phyloP scores from a whole-genome alignment of 2,888 invertebrate species.

The Chrysotoxum bicinctum region DNA sequence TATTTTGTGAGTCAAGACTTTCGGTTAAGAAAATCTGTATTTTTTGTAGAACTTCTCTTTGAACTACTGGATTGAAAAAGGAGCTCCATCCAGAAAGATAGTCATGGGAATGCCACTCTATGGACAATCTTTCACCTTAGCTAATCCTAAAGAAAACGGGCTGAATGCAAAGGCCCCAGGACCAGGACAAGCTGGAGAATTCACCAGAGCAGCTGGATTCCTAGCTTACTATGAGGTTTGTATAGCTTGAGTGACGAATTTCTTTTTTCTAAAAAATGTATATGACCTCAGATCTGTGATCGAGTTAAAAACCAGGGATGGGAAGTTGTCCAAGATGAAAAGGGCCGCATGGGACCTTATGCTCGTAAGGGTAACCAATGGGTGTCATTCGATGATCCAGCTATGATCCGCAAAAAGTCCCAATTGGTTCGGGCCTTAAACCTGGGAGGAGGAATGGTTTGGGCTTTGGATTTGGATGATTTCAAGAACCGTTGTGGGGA shows the following conservation, averaged over 20 bases:
- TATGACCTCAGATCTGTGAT: conserved; percentile 87
- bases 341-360: conserved; percentile 92
- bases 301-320: conserved; percentile 89
- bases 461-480: conserved; percentile 95
- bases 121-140: conserved; percentile 91
- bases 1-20: neutral
- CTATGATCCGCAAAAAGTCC: conserved; percentile 90
- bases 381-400: conserved; percentile 94
- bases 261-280: neutral
- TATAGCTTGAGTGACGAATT: neutral
- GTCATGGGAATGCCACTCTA: conserved; percentile 95
- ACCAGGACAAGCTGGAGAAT: conserved; percentile 92
- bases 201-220: conserved; percentile 92
- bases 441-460: conserved; percentile 94
- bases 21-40: neutral
- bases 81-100: conserved; percentile 90
- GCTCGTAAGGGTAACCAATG: conserved; percentile 94
- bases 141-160: conserved; percentile 84
- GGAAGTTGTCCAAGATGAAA: conserved; percentile 90
- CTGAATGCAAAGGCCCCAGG: conserved; percentile 89
- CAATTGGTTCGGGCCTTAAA: conserved; percentile 89
- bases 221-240: conserved; percentile 92
- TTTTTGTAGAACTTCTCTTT: conserved; percentile 89
- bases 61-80: conserved; percentile 93
- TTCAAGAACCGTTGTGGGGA: conserved; percentile 90